Conservation (phyloP, 2,888 invertebrate genomes). For the Leptarthrus brevirostris region DNA sequence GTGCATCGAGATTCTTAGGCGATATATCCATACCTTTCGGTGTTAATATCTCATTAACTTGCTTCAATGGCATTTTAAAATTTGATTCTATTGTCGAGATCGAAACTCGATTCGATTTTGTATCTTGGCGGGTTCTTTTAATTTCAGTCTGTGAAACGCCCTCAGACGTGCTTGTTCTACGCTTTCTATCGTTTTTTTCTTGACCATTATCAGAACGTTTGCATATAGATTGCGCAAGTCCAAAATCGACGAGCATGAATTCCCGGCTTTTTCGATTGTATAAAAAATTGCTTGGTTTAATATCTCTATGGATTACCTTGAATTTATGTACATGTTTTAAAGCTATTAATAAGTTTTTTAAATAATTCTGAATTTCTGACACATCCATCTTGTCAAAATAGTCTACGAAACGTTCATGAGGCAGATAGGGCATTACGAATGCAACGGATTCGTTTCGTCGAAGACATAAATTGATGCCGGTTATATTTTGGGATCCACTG, state of each 20-base stretch:
- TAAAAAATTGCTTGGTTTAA: constrained; percentile 92
- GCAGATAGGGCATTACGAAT: constrained; percentile 90
- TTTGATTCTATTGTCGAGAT: background rate
- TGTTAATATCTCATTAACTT: constrained; percentile 59
- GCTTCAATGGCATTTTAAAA: constrained; percentile 65
- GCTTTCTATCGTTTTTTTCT: constrained; percentile 6
- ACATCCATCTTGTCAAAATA: constrained; percentile 78
- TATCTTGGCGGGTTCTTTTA: constrained; percentile 50
- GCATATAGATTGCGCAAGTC: constrained; percentile 78
- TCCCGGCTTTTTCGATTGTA: constrained; percentile 79
- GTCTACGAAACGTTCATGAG: constrained; percentile 82
- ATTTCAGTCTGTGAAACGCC: background rate
- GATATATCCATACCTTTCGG: constrained; percentile 20
- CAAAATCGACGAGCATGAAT: constrained; percentile 88
- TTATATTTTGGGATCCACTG: constrained; percentile 85
- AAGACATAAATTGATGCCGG: constrained; percentile 82
- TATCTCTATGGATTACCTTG: constrained; percentile 88
- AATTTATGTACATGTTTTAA: constrained; percentile 84
- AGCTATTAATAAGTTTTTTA: constrained; percentile 83
- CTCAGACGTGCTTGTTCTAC: background rate
- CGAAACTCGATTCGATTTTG: too few species aligned
- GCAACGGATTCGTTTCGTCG: constrained; percentile 83
- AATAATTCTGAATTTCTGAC: constrained; percentile 79
- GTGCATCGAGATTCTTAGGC: constrained; percentile 49
- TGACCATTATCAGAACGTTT: constrained; percentile 53